Evolutionary conservation across 2,888 invertebrate genomes (phyloP).

Genomic region (Fragum whitleyi): DNA sequence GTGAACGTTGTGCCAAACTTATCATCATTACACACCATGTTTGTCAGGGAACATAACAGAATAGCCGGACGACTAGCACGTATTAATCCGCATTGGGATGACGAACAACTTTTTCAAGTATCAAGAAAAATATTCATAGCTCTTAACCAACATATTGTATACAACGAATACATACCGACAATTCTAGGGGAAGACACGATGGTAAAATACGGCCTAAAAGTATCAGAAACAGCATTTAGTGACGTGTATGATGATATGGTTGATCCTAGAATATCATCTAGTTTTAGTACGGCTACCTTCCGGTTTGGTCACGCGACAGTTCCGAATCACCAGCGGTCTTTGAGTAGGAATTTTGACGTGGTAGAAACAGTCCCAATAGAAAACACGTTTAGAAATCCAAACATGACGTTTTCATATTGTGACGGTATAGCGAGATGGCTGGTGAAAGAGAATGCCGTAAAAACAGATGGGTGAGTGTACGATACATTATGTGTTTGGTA

Average conservation of each 20-base stretch:
- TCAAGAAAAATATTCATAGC: slow-evolving; percentile 90
- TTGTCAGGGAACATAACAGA: slow-evolving; percentile 92
- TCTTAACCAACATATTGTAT: slow-evolving; percentile 87
- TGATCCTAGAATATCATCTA: slow-evolving; percentile 37
- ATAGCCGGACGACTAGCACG: slow-evolving; percentile 91
- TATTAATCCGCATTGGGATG: slow-evolving; percentile 94
- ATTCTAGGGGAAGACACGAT: slow-evolving; percentile 87
- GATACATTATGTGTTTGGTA: background rate
- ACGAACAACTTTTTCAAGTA: slow-evolving; percentile 74
- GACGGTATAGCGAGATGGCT: slow-evolving; percentile 47
- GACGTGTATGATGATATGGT: slow-evolving; percentile 29
- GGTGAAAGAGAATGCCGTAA: slow-evolving; percentile 20
- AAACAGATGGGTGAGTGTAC: slow-evolving; percentile 35
- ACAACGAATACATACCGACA: slow-evolving; percentile 89
- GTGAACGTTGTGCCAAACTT: slow-evolving; percentile 95
- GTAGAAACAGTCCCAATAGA: slow-evolving; percentile 20
- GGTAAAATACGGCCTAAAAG: slow-evolving; percentile 33
- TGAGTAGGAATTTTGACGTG: slow-evolving; percentile 7
- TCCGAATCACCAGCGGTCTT: slow-evolving; percentile 29
- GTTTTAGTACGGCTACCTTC: slow-evolving; percentile 41
- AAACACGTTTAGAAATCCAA: slow-evolving; percentile 43
- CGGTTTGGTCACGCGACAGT: slow-evolving; percentile 50
- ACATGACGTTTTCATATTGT: slow-evolving; percentile 37
- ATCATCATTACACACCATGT: slow-evolving; percentile 93
- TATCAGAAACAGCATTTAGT: background rate